A percentile compares a stretch with the other conserved stretches of the same genome.
phyloP scores from a whole-genome alignment of 2,797 vertebrate genomes.

The Astyanax mexicanus region DNA sequence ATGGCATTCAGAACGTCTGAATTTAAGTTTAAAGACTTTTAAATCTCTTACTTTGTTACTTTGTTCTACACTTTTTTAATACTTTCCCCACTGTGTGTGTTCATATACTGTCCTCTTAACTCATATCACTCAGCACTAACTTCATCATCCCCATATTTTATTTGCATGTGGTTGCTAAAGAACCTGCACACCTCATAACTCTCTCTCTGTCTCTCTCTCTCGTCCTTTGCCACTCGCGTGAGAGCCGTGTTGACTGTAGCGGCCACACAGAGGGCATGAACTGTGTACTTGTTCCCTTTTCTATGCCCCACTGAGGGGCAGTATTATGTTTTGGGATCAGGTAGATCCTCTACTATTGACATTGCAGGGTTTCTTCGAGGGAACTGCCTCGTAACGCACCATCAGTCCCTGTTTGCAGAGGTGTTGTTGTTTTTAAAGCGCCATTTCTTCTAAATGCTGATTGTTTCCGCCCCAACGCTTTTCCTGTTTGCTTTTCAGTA shows the following conservation, averaged over 20 bases:
- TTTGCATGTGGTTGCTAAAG: background rate
- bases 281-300: conserved; percentile 47
- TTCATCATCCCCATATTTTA: background rate
- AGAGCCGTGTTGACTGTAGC: conserved; percentile 40
- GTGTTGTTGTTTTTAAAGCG: conserved; percentile 38
- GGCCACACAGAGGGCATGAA: conserved; percentile 26
- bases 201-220: too few relatives aligned
- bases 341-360: conserved; percentile 71
- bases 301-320: conserved; percentile 38
- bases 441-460: conserved; percentile 55
- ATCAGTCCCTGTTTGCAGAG: conserved; percentile 46
- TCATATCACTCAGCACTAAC: too few relatives aligned
- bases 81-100: too few relatives aligned
- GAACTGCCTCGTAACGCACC: conserved; percentile 55
- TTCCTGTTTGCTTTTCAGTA: conserved; percentile 45
- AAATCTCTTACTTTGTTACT: too few relatives aligned
- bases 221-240: conserved; percentile 25
- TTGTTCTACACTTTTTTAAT: too few relatives aligned
- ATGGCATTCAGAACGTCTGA: too few relatives aligned
- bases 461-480: conserved; percentile 59
- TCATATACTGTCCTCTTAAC: too few relatives aligned
- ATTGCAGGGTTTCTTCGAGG: conserved; percentile 66
- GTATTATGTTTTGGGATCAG: conserved; percentile 51
- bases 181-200: background rate
- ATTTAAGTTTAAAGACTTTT: too few relatives aligned